Conservation (phyloP, 2,113 vertebrate genomes). For the Pygoscelis adeliae region DNA sequence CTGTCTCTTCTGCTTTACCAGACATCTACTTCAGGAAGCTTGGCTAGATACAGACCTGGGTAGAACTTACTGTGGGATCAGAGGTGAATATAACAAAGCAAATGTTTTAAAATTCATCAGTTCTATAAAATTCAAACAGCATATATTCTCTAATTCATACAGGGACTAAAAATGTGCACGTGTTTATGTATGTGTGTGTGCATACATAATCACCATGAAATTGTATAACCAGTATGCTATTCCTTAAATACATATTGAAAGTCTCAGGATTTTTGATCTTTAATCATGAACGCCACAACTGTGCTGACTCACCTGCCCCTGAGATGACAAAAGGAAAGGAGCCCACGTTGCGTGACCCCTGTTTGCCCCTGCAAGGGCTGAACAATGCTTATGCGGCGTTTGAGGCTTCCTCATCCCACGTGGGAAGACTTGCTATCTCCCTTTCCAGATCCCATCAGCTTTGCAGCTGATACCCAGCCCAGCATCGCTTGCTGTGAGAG, state of each 20-base stretch:
- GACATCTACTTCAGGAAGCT: background rate
- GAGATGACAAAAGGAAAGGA: background rate
- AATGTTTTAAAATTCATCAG: background rate
- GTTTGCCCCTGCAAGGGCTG: background rate
- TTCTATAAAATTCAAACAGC: background rate
- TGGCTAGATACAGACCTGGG: background rate
- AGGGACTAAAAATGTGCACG: background rate
- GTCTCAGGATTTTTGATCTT: background rate
- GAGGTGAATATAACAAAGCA: background rate
- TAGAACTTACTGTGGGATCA: background rate
- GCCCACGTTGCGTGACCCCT: too few species aligned
- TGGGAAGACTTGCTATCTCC: background rate
- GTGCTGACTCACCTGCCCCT: background rate
- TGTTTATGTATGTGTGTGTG: background rate
- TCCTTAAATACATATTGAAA: background rate
- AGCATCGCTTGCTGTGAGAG: background rate
- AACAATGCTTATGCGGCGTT: rapidly evolving
- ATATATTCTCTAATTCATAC: background rate
- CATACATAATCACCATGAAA: background rate
- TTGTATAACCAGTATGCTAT: background rate
- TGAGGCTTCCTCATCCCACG: rapidly evolving
- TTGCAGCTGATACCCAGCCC: background rate
- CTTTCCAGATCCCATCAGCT: background rate
- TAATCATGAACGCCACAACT: background rate
- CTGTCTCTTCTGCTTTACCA: background rate